A percentile compares a stretch with the other conserved stretches of the same genome.
Conservation (phyloP, 2,888 invertebrate genomes). For the Automeris io region DNA sequence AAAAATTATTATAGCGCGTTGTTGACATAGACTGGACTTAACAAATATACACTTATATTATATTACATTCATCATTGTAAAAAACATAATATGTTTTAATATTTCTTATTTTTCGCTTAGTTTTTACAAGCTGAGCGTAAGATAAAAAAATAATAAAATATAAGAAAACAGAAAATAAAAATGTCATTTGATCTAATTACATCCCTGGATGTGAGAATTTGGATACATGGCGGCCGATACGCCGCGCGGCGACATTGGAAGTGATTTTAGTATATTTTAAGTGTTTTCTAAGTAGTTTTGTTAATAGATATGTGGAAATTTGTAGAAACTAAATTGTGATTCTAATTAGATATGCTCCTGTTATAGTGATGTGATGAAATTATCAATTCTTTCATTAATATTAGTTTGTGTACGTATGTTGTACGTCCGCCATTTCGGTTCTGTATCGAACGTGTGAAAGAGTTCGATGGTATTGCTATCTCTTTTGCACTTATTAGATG, state of each 20-base stretch:
- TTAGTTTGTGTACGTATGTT: conserved; percentile 44
- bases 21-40: too few relatives aligned
- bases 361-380: conserved; percentile 21
- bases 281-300: conserved; percentile 16
- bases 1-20: too few relatives aligned
- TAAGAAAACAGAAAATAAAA: conserved; percentile 2
- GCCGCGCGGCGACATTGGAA: conserved; percentile 51
- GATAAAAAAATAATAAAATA: conserved; percentile 4
- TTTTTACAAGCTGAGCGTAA: too few relatives aligned
- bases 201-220: conserved; percentile 56
- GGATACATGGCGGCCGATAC: conserved; percentile 67
- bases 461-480: conserved; percentile 47
- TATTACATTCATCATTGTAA: too few relatives aligned
- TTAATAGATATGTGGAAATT: conserved; percentile 8
- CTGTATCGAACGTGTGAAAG: conserved; percentile 32
- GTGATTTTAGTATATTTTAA: conserved; percentile 51
- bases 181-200: conserved; percentile 24
- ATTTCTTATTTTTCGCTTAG: too few relatives aligned
- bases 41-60: too few relatives aligned
- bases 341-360: conserved; percentile 18
- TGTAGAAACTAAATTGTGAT: conserved; percentile 12
- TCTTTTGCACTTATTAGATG: conserved; percentile 42
- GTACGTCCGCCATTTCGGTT: conserved; percentile 54
- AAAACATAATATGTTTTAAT: too few relatives aligned
- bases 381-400: conserved; percentile 41